Base-by-base conservation (phyloP, 2,113 vertebrate genomes). In the Caranx ignobilis region DNA sequence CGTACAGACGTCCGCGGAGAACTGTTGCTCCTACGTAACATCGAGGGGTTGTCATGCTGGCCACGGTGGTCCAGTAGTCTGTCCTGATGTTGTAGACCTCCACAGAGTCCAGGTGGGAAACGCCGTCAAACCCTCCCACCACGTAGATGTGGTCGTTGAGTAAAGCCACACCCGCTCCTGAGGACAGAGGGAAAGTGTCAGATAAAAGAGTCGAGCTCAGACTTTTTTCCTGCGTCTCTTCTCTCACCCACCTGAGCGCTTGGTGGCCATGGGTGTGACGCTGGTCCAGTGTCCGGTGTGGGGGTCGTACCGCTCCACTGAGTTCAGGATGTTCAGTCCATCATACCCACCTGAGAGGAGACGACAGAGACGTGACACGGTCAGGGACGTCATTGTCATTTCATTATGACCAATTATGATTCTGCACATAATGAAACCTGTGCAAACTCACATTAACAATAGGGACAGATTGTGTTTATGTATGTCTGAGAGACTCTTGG, bases 211-310 rank as follows among this genome's bases (percentile, higher is more conserved):
- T 0, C 1, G 21, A 12, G 18, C 39, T 5, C 19, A 18, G 4
- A 15, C 5, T 32, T 6, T 61, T 21, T 8, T 8, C 1, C 2
- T 21, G 11, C 26, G 2, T 4, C 6, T 1, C 7, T 54, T 34
- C 5, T 56, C 19, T 52, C 41, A 79, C 75, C 21, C n/a, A 95
- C 94, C 98, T 84, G 98, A 99, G 54, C 98, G 96, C 81, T 99
- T 99, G 11, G 97, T 99, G 87, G 97, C 97, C 98, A 99, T 99
- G 0, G 98, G 98, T 4, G 97, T 99, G 54, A 99, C 97, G 2
- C 96, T 98, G 5, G 98, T 97, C 98, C 98, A 99, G 94, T 99
- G 97, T 77, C 98, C 97, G 4, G 97, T 99, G 92, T 99, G 98
- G 19, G 98, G 97, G 90, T 99, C 98, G 34, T 98, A 99, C 61